Conservation (phyloP, 2,113 vertebrate genomes). For the Australoheros scitulus region DNA sequence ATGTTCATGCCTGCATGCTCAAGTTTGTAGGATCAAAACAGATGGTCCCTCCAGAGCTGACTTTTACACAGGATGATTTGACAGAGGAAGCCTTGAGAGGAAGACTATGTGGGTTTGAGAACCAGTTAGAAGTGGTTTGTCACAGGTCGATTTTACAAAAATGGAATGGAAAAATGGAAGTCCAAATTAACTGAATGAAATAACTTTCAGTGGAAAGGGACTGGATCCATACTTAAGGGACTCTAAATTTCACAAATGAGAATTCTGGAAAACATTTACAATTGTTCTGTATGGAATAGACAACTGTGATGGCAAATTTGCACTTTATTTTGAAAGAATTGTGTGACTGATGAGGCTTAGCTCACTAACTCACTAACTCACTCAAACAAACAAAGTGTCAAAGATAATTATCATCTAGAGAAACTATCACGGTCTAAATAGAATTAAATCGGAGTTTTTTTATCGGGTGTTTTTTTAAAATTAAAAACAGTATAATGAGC, state of each 20-base stretch:
- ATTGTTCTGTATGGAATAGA: background rate
- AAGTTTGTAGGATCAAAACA: conserved; percentile 51
- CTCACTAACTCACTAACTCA: too few species aligned
- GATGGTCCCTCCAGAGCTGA: background rate
- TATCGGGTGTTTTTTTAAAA: too few species aligned
- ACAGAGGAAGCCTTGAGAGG: background rate
- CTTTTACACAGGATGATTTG: background rate
- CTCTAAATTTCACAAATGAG: background rate
- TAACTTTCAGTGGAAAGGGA: background rate
- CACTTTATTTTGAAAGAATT: background rate
- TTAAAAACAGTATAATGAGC: too few species aligned
- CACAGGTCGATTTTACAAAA: background rate
- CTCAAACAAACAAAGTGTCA: too few species aligned
- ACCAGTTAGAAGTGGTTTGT: background rate
- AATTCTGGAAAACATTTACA: background rate
- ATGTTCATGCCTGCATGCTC: conserved; percentile 47
- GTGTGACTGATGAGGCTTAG: background rate
- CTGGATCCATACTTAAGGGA: background rate
- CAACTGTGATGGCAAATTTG: background rate
- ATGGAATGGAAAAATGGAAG: background rate
- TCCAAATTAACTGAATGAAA: background rate
- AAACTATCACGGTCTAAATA: too few species aligned
- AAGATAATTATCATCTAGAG: too few species aligned
- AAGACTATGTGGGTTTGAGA: background rate
- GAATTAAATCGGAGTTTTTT: too few species aligned